A percentile compares a stretch with the other conserved stretches of the same genome.
Conservation (phyloP, 1,140 invertebrate species). For the Mycetomoellerius zeteki region DNA sequence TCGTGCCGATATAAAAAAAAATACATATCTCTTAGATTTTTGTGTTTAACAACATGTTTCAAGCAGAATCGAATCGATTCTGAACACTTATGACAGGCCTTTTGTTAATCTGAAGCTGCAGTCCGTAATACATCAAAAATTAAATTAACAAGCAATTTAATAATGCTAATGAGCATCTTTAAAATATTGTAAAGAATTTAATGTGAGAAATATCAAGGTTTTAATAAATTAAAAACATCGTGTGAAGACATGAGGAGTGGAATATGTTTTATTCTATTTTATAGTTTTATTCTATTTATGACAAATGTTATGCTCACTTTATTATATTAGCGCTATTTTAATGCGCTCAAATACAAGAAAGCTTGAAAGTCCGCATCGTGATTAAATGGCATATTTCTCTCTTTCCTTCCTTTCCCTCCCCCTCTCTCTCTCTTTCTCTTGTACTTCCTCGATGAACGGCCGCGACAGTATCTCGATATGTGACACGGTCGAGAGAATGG, state of each 20-base stretch:
- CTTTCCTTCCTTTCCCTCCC: too few species aligned
- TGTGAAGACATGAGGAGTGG: neutral
- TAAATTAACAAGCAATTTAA: too few species aligned
- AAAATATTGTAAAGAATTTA: too few species aligned
- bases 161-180: too few species aligned
- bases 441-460: slow-evolving; percentile 47
- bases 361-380: slow-evolving; percentile 1
- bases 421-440: neutral
- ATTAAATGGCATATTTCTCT: slow-evolving; percentile 1
- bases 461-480: slow-evolving; percentile 59
- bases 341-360: slow-evolving; percentile 23
- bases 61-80: too few species aligned
- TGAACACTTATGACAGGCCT: too few species aligned
- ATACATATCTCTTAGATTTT: too few species aligned
- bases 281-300: too few species aligned
- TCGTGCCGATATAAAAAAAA: too few species aligned
- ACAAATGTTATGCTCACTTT: slow-evolving; percentile 8
- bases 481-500: slow-evolving; percentile 49
- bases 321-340: slow-evolving; percentile 17
- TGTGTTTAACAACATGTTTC: too few species aligned
- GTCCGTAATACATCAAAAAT: too few species aligned
- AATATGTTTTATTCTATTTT: neutral
- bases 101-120: too few species aligned
- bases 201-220: neutral
- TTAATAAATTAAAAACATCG: slow-evolving; percentile 21